Evolutionary conservation across 2,113 vertebrate species (phyloP).

Genomic region (Onychostruthus taczanowskii): DNA sequence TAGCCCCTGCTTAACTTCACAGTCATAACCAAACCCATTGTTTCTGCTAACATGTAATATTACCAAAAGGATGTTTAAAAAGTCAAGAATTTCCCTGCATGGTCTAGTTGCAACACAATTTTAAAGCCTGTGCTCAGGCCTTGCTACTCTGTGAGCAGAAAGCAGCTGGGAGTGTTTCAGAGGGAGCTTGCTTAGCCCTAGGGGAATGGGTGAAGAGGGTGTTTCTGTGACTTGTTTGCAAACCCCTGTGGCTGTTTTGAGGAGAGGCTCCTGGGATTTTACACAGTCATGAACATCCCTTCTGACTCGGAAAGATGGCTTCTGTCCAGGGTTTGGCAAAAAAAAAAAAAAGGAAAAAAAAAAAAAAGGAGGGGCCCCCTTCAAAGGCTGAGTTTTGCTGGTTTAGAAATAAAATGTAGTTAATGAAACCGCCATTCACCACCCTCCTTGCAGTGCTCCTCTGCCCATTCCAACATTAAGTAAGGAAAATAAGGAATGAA

Average conservation of each 20-base stretch:
- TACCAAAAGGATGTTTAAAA: background rate
- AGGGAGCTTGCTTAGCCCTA: background rate
- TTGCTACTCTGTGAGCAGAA: background rate
- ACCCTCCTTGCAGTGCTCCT: background rate
- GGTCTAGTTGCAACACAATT: background rate
- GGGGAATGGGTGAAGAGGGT: constrained; percentile 6
- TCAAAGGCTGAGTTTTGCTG: background rate
- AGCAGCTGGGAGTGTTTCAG: background rate
- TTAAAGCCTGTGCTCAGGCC: background rate
- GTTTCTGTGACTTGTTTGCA: constrained; percentile 36
- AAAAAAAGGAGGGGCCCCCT: background rate
- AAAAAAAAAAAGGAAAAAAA: background rate
- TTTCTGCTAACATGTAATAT: background rate
- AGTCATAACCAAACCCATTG: background rate
- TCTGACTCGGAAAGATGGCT: constrained; percentile 23
- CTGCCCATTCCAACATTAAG: background rate
- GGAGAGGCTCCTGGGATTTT: constrained; percentile 22
- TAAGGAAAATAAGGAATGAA: background rate
- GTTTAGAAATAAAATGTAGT: background rate
- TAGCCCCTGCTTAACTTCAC: background rate
- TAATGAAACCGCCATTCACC: background rate
- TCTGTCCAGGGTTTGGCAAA: background rate
- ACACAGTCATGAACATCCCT: background rate
- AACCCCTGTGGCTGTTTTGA: constrained; percentile 27
- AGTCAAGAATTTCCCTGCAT: background rate